A percentile compares a stretch with the other conserved stretches of the same genome.
Conservation (phyloP, 1,140 invertebrate species). For the Acromyrmex charruanus region DNA sequence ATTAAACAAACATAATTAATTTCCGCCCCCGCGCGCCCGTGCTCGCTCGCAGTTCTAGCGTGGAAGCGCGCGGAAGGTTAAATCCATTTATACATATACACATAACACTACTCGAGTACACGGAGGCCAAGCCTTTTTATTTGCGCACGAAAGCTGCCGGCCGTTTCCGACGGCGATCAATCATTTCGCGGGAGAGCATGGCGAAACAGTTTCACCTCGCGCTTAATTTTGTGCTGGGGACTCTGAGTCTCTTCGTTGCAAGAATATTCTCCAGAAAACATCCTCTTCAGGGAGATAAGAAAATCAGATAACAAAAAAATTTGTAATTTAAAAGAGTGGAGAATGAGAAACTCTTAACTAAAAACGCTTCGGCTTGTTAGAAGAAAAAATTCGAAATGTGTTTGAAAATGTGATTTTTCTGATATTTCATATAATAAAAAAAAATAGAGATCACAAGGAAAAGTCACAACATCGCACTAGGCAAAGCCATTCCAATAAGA, state of each 20-base stretch:
- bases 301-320: neutral
- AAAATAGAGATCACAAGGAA: too few species aligned
- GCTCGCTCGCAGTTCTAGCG: neutral
- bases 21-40: slow-evolving; percentile 44
- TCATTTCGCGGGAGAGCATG: slow-evolving; percentile 48
- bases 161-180: slow-evolving; percentile 59
- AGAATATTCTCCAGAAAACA: neutral
- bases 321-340: neutral
- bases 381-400: too few species aligned
- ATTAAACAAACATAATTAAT: slow-evolving; percentile 76
- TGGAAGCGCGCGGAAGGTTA: slow-evolving; percentile 50
- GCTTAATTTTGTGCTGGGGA: slow-evolving; percentile 1
- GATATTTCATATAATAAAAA: too few species aligned
- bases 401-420: too few species aligned
- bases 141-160: slow-evolving; percentile 57
- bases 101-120: slow-evolving; percentile 42
- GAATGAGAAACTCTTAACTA: neutral
- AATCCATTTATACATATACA: slow-evolving; percentile 61
- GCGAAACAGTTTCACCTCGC: slow-evolving; percentile 44
- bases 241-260: neutral
- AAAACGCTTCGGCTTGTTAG: neutral
- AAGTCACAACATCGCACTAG: too few species aligned
- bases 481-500: too few species aligned
- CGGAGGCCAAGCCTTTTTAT: slow-evolving; percentile 63
- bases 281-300: neutral